Evolutionary conservation across 2,113 vertebrate species (phyloP), one percentile per base, ranked within the genome.

Genomic region (Pseudopodoces humilis): DNA sequence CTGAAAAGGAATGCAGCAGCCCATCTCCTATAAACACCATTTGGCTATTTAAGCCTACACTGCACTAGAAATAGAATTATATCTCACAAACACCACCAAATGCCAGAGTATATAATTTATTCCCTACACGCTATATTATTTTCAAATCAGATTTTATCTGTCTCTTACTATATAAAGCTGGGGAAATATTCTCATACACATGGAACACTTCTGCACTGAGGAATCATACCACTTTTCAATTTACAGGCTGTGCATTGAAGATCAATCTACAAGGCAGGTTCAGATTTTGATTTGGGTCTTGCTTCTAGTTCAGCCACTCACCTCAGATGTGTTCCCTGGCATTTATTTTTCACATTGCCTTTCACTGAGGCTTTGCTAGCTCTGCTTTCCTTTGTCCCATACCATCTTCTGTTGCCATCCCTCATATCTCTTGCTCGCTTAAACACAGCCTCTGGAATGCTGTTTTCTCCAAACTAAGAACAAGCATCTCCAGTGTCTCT

Each of bases 41-140:
- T 95, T 31, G 76, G 90, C 95, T 96, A 94, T 96, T 94, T 95
- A 93, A 96, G 72, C 93, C 88, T 70, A 63, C 76, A 13, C 90
- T 64, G 87, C 72, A 68, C 92, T 92, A 96, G 90, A 93, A 97
- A 97, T 95, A 97, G 95, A 88, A 55, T 85, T 91, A 84, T 86
- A 88, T 93, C 92, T 96, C 86, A 90, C 85, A 95, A 97, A 95
- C 93, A 89, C 65, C 74, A 95, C 77, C 89, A 92, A 96, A 92
- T 96, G 95, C 76, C 25, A 13, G 65, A 82, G 83, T 53, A 19
- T 84, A 94, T 91, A 49, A 92, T 84, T 96, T 95, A 95, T 94
- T 94, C 81, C 27, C 65, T 95, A 65, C 84, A 82, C 3, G 30
- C 81, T 84, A 27, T 68, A 94, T 95, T 95, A 86, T 94, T 94